A percentile compares a stretch with the other conserved stretches of the same genome.
Conservation (phyloP, 2,797 vertebrate species). For the Lithobates sylvaticus region DNA sequence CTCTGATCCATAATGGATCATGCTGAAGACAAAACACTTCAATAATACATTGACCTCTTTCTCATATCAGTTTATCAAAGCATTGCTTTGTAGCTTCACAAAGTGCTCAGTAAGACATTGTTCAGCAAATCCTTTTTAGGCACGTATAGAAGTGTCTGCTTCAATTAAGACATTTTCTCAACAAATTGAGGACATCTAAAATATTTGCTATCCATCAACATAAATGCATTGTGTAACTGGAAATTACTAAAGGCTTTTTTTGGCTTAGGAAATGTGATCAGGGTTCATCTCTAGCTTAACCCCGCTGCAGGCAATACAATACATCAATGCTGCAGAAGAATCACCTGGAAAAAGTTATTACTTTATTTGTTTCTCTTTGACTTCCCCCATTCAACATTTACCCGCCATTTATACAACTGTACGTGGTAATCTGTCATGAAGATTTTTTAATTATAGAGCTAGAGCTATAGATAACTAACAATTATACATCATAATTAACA, state of each 20-base stretch:
- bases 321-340: constrained; percentile 1
- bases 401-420: no score
- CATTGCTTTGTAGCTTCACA: background rate
- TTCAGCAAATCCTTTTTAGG: constrained; percentile 3
- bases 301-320: constrained; percentile 25
- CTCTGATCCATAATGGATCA: background rate
- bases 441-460: no score
- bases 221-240: background rate
- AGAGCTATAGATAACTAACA: no score
- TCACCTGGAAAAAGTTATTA: constrained; percentile 10
- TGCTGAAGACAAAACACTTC: background rate
- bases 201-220: constrained; percentile 26
- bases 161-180: background rate
- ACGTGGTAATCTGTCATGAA: no score
- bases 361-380: background rate
- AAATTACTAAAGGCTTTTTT: constrained; percentile 1
- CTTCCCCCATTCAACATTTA: background rate
- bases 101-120: background rate
- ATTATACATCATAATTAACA: no score
- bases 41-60: background rate
- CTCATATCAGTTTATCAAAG: background rate
- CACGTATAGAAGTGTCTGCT: background rate
- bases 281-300: constrained; percentile 16
- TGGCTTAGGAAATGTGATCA: constrained; percentile 17
- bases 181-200: constrained; percentile 21